Evolutionary conservation across 2,888 invertebrate species (phyloP).

Genomic region (Eutolmus rufibarbis): DNA sequence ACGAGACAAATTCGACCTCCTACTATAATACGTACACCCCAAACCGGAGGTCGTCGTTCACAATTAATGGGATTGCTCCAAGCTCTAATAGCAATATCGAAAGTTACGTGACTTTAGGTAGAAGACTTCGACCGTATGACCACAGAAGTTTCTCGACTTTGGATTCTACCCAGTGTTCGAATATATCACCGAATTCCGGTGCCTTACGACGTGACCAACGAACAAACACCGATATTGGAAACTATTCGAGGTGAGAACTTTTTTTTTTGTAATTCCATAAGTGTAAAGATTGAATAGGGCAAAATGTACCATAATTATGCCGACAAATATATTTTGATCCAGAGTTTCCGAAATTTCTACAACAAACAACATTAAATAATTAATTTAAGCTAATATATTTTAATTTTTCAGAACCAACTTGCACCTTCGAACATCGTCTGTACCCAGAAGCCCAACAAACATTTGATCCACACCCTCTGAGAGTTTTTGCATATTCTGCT

Average conservation of each 20-base stretch:
- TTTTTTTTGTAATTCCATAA: neutral
- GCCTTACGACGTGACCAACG: slow-evolving; percentile 44
- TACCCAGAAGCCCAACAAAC: slow-evolving; percentile 61
- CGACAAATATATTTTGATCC: no score
- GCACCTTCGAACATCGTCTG: slow-evolving; percentile 59
- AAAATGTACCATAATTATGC: neutral
- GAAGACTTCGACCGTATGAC: slow-evolving; percentile 59
- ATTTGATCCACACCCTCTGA: slow-evolving; percentile 56
- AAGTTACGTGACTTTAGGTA: slow-evolving; percentile 61
- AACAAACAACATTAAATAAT: no score
- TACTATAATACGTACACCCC: slow-evolving; percentile 61
- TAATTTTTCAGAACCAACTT: slow-evolving; percentile 56
- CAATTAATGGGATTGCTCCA: slow-evolving; percentile 53
- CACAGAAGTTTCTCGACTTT: slow-evolving; percentile 60
- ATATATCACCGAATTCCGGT: slow-evolving; percentile 45
- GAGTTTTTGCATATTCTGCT: slow-evolving; percentile 61
- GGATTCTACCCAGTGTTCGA: slow-evolving; percentile 51
- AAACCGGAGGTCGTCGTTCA: slow-evolving; percentile 60
- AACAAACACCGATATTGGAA: slow-evolving; percentile 47
- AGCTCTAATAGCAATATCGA: slow-evolving; percentile 54
- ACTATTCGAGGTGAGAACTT: slow-evolving; percentile 43
- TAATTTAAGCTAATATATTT: neutral
- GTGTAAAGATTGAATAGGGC: neutral
- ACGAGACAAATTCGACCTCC: slow-evolving; percentile 48
- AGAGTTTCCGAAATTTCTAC: no score